Percentiles rank a stretch among this genome's conserved stretches.
Conservation (phyloP, 2,113 vertebrate species). For the Sminthopsis crassicaudata region DNA sequence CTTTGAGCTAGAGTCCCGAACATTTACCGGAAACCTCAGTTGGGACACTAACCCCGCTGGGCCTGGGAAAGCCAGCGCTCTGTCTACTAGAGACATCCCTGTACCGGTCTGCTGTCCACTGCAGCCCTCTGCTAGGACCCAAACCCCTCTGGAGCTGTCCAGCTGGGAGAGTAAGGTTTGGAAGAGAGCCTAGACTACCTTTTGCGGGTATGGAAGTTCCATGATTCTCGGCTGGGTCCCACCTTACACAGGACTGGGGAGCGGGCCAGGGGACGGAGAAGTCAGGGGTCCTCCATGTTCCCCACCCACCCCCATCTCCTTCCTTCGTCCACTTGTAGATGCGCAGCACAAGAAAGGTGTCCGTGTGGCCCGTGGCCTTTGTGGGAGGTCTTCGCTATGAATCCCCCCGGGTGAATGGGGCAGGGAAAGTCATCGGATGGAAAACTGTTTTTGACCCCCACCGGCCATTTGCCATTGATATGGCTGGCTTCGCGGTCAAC, state of each 20-base stretch:
- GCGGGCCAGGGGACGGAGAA: fast-evolving
- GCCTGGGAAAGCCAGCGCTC: background rate
- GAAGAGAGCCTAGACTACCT: background rate
- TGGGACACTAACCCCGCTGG: background rate
- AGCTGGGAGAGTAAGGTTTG: fast-evolving
- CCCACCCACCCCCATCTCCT: background rate
- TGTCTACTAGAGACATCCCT: background rate
- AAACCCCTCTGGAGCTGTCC: background rate
- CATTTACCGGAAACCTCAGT: background rate
- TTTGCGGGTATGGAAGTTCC: background rate
- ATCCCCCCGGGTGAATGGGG: constrained; percentile 95
- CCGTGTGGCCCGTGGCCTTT: constrained; percentile 98
- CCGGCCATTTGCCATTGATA: constrained; percentile 98
- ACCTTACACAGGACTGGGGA: background rate
- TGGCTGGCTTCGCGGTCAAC: constrained; percentile 98
- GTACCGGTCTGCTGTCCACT: background rate
- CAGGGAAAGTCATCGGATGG: constrained; percentile 98
- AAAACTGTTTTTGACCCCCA: constrained; percentile 98
- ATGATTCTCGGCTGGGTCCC: background rate
- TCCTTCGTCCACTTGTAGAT: constrained; percentile 85
- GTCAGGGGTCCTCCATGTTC: fast-evolving
- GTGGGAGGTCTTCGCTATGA: constrained; percentile 98
- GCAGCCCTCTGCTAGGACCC: background rate
- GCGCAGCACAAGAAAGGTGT: constrained; percentile 95
- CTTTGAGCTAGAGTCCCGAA: background rate